Evolutionary conservation across 2,888 invertebrate species (phyloP).

Genomic region (Diaperis boleti): DNA sequence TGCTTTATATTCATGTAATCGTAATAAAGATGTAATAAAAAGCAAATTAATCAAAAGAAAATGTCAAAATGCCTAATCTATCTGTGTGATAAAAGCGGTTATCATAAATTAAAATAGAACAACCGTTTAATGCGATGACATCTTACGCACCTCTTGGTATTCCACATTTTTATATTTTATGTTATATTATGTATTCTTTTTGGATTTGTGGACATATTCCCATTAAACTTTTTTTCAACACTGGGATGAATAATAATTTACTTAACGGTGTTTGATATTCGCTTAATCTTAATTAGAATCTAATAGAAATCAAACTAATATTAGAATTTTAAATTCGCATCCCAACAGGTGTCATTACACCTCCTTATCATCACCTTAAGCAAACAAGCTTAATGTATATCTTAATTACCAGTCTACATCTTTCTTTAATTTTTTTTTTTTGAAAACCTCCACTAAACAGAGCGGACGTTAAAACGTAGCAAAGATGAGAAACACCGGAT

Average conservation of each 20-base stretch:
- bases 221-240: no score
- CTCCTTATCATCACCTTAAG: conserved; percentile 30
- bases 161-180: no score
- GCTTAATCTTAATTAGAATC: no score
- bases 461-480: conserved; percentile 22
- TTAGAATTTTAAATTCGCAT: conserved; percentile 28
- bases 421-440: conserved; percentile 23
- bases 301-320: no score
- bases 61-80: conserved; percentile 1
- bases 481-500: conserved; percentile 33
- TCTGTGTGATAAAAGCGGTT: no score
- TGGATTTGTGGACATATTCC: no score
- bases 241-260: no score
- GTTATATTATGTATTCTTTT: no score
- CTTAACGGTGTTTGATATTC: no score
- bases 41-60: conserved; percentile 21
- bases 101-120: no score
- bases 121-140: no score
- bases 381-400: conserved; percentile 28
- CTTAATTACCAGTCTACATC: conserved; percentile 16
- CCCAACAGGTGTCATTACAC: conserved; percentile 39
- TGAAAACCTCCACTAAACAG: conserved; percentile 14
- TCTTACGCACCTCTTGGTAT: no score
- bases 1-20: conserved; percentile 8
- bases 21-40: conserved; percentile 24